Evolutionary conservation across 1,140 invertebrate genomes (phyloP).

Genomic region (Trypoxylus dichotomus): DNA sequence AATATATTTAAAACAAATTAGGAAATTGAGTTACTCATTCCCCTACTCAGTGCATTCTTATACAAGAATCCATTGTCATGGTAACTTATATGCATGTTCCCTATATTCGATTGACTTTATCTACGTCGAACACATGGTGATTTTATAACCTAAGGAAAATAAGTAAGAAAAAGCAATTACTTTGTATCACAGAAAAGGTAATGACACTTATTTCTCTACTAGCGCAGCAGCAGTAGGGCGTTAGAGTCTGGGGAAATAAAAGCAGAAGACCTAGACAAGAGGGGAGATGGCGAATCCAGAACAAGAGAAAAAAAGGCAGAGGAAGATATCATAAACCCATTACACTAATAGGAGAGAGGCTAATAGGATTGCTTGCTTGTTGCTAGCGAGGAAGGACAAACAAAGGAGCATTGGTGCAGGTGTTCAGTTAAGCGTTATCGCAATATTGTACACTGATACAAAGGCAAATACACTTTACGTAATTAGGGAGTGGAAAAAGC

Average conservation of each 20-base stretch:
- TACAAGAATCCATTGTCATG: neutral
- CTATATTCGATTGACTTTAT: neutral
- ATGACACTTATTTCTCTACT: neutral
- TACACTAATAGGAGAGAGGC: conserved; percentile 12
- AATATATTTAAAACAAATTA: neutral
- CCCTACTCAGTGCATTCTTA: neutral
- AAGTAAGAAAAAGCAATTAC: conserved; percentile 10
- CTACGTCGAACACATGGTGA: neutral
- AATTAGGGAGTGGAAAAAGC: neutral
- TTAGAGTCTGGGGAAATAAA: neutral
- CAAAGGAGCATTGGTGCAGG: neutral
- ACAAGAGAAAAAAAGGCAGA: neutral
- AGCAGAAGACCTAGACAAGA: neutral
- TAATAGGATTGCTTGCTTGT: conserved; percentile 17
- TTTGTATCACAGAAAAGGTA: neutral
- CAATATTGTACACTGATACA: neutral
- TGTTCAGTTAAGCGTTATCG: neutral
- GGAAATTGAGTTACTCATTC: neutral
- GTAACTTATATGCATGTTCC: neutral
- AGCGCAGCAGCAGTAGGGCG: neutral
- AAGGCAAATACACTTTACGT: neutral
- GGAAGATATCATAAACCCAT: conserved; percentile 4
- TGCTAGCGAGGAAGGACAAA: neutral
- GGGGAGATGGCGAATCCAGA: neutral
- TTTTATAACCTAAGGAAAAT: neutral